Conservation (phyloP, 2,797 vertebrate genomes). For the Diglossa cyanea region DNA sequence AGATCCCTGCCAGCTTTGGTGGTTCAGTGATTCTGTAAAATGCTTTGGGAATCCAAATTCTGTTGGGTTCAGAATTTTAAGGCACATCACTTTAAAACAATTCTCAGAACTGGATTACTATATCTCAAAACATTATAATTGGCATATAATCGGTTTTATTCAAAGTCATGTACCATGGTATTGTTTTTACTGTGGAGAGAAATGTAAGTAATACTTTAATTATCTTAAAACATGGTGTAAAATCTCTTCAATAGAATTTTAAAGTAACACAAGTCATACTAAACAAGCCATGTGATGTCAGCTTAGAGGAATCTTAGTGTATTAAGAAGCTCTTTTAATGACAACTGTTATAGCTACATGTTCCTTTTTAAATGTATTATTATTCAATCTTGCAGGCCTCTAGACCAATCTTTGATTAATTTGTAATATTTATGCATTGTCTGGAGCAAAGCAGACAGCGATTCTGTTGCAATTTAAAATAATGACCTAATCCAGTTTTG, state of each 20-base stretch:
- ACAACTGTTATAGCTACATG: background rate
- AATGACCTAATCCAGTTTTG: background rate
- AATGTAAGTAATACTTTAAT: background rate
- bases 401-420: background rate
- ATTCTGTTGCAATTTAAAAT: background rate
- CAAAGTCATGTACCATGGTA: background rate
- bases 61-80: background rate
- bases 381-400: background rate
- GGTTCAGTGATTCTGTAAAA: background rate
- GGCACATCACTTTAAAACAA: background rate
- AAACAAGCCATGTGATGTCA: background rate
- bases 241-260: background rate
- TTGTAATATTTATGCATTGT: background rate
- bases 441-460: background rate
- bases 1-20: background rate
- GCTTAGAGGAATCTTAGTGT: background rate
- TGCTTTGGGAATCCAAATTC: background rate
- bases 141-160: background rate
- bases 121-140: background rate
- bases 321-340: background rate
- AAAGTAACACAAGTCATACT: background rate
- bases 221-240: background rate
- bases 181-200: background rate
- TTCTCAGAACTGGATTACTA: background rate
- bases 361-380: background rate